A percentile compares a stretch with the other conserved stretches of the same genome.
phyloP scores from a whole-genome alignment of 2,113 vertebrate genomes.

The Maccullochella peelii region DNA sequence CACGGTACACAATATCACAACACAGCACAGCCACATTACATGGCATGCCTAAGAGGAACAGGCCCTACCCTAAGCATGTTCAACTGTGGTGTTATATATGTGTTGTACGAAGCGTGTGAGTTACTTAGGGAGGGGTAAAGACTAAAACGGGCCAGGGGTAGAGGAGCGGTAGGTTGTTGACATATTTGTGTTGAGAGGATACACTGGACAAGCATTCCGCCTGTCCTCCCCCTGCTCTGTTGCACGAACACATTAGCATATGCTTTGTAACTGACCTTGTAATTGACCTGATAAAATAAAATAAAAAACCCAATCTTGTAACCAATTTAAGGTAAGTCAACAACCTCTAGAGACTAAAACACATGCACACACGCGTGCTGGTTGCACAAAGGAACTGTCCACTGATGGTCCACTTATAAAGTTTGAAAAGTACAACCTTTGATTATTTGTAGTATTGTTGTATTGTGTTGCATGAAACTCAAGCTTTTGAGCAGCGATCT shows the following conservation, averaged over 20 bases:
- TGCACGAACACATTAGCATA: conserved; percentile 47
- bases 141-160: conserved; percentile 47
- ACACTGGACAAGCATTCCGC: conserved; percentile 40
- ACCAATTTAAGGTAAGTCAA: conserved; percentile 81
- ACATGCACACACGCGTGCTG: conserved; percentile 66
- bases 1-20: conserved; percentile 47
- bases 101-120: conserved; percentile 68
- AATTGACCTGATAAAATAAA: conserved; percentile 44
- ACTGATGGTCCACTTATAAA: conserved; percentile 23
- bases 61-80: conserved; percentile 78
- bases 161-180: conserved; percentile 43
- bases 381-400: conserved; percentile 81
- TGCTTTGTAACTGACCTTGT: conserved; percentile 33
- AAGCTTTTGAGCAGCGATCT: conserved; percentile 7
- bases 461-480: conserved; percentile 75
- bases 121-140: conserved; percentile 62
- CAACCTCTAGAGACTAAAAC: conserved; percentile 54
- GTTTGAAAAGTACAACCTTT: conserved; percentile 9
- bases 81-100: conserved; percentile 73
- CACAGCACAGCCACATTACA: conserved; percentile 70
- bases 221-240: conserved; percentile 64
- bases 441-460: conserved; percentile 49
- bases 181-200: conserved; percentile 37
- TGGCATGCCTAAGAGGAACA: conserved; percentile 76
- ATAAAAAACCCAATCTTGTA: conserved; percentile 42